Evolutionary conservation across 35 echinoderm and acorn worm species (phyloP).

Genomic region (Apostichopus californicus): DNA sequence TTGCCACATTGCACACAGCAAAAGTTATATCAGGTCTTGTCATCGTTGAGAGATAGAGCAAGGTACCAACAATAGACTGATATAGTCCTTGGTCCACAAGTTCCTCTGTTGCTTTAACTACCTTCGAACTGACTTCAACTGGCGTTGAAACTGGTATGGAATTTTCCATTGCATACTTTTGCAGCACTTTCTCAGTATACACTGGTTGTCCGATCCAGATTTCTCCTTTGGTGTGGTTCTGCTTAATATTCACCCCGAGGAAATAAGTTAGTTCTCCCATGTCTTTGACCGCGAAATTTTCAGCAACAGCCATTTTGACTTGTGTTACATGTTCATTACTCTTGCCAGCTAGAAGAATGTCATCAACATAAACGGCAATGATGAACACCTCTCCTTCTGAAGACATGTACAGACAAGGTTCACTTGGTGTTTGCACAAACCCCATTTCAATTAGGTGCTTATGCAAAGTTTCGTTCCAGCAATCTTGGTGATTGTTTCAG

Average conservation of each 20-base stretch:
- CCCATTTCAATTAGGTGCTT: slow-evolving; percentile 14
- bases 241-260: slow-evolving; percentile 1
- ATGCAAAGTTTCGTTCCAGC: slow-evolving; percentile 23
- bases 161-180: slow-evolving; percentile 1
- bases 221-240: background rate
- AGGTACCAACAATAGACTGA: background rate
- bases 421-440: background rate
- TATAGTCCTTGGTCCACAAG: background rate
- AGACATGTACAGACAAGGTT: background rate
- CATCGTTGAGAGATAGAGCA: background rate
- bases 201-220: slow-evolving; percentile 7
- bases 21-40: slow-evolving; percentile 8
- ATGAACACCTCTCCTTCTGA: background rate
- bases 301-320: background rate
- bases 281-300: background rate
- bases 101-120: background rate
- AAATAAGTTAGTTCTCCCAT: background rate
- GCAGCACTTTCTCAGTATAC: slow-evolving; percentile 19
- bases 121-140: background rate
- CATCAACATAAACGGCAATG: slow-evolving; percentile 24
- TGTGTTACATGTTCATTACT: background rate
- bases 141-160: background rate
- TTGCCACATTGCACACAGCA: background rate
- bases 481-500: background rate
- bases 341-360: background rate